Percentiles rank a stretch among this genome's conserved stretches.
Evolutionary conservation across 1,140 invertebrate species (phyloP).

Genomic region (Arion vulgaris): DNA sequence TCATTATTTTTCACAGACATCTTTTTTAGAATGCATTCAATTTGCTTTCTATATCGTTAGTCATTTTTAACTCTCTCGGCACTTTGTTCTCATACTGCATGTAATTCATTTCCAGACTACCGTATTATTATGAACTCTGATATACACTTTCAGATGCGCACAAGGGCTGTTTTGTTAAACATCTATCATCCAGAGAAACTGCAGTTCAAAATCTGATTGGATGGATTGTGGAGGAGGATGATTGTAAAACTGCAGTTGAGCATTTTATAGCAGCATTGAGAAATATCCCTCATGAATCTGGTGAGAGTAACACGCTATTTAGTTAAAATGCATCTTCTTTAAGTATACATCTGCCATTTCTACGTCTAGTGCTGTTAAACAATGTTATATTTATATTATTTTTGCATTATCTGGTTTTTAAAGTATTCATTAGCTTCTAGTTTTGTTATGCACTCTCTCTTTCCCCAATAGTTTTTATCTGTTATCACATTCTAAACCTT

Average conservation of each 20-base stretch:
- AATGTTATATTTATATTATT: not conserved
- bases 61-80: too few species aligned
- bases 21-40: too few species aligned
- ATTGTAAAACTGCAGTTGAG: not conserved
- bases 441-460: too few species aligned
- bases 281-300: not conserved
- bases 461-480: too few species aligned
- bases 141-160: not conserved
- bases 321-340: not conserved
- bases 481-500: too few species aligned
- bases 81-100: too few species aligned
- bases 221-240: not conserved
- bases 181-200: not conserved
- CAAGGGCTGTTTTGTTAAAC: not conserved
- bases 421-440: too few species aligned
- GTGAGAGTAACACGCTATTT: not conserved
- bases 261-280: slow-evolving; percentile 1
- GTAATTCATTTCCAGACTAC: too few species aligned
- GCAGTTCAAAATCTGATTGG: not conserved
- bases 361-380: not conserved
- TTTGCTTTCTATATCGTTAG: too few species aligned
- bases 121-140: too few species aligned
- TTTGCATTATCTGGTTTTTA: not conserved
- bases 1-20: too few species aligned
- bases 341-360: too few species aligned